Percentiles rank a stretch among this genome's conserved stretches.
phyloP scores from a whole-genome alignment of 2,888 invertebrate species.

The Ommatoiulus sabulosus region DNA sequence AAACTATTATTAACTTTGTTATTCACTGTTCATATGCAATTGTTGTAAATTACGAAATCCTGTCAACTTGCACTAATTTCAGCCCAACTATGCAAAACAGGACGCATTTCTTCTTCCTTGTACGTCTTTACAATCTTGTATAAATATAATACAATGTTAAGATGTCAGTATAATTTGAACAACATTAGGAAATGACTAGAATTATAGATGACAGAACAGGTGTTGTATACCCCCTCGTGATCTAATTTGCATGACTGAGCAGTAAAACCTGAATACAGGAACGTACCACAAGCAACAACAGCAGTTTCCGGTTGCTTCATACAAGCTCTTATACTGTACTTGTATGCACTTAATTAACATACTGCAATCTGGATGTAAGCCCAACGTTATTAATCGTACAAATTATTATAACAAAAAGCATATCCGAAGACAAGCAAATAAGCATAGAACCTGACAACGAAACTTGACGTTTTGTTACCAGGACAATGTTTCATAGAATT shows the following conservation, averaged over 20 bases:
- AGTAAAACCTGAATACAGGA: neutral
- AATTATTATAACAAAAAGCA: too few relatives aligned
- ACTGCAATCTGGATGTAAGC: too few relatives aligned
- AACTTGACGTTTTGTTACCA: too few relatives aligned
- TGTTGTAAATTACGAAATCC: neutral
- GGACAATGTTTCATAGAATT: too few relatives aligned
- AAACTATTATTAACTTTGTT: too few relatives aligned
- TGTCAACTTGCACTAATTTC: neutral
- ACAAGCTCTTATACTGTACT: neutral
- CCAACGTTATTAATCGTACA: too few relatives aligned
- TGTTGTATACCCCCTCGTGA: neutral
- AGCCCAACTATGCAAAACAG: neutral
- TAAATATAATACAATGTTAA: neutral
- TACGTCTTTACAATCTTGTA: neutral
- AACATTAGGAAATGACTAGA: neutral
- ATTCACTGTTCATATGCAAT: too few relatives aligned
- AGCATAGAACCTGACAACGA: too few relatives aligned
- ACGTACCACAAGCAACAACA: neutral
- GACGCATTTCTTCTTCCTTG: neutral
- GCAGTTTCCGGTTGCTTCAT: neutral
- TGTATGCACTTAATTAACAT: too few relatives aligned
- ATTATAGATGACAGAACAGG: neutral
- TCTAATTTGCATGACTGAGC: neutral
- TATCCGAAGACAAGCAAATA: too few relatives aligned
- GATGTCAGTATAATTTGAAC: neutral